These are phyloP conservation scores for Distichodus sexfasciatus DNA, from an alignment of 2,797 vertebrate species.

Conservation along the genomic window DNA sequence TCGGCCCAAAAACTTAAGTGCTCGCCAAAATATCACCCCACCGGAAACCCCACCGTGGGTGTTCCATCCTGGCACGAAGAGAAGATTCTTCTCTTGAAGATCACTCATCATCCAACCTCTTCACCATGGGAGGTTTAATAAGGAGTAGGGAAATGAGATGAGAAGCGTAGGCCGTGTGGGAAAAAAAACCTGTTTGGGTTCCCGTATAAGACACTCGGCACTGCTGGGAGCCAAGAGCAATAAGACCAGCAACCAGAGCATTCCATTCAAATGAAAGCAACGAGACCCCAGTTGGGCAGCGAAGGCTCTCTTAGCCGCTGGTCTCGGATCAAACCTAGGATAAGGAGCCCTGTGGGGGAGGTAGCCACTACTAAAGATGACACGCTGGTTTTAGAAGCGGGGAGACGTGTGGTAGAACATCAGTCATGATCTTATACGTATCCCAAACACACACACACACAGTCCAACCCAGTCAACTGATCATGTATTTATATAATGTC, in stretches of 20 bases:
- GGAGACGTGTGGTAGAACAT: not conserved
- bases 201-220: slow-evolving; percentile 78
- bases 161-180: slow-evolving; percentile 51
- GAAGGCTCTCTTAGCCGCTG: slow-evolving; percentile 50
- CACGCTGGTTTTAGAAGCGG: not conserved
- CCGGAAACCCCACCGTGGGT: slow-evolving; percentile 60
- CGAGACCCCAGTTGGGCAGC: slow-evolving; percentile 67
- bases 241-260: slow-evolving; percentile 72
- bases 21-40: slow-evolving; percentile 58
- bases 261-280: slow-evolving; percentile 80
- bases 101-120: slow-evolving; percentile 61
- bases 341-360: not conserved
- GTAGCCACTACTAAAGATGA: not conserved
- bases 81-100: slow-evolving; percentile 68
- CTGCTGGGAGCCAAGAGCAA: slow-evolving; percentile 77
- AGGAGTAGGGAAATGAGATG: slow-evolving; percentile 54
- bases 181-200: slow-evolving; percentile 63
- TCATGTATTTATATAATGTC: not conserved
- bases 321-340: not conserved
- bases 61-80: slow-evolving; percentile 65
- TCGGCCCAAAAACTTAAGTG: slow-evolving; percentile 38
- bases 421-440: not conserved
- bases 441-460: slow-evolving; percentile 1
- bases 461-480: slow-evolving; percentile 15
- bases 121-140: slow-evolving; percentile 68